Percentiles rank a stretch among this genome's conserved stretches.
phyloP scores from a whole-genome alignment of 2,888 invertebrate species.

The Heliconius charithonia region DNA sequence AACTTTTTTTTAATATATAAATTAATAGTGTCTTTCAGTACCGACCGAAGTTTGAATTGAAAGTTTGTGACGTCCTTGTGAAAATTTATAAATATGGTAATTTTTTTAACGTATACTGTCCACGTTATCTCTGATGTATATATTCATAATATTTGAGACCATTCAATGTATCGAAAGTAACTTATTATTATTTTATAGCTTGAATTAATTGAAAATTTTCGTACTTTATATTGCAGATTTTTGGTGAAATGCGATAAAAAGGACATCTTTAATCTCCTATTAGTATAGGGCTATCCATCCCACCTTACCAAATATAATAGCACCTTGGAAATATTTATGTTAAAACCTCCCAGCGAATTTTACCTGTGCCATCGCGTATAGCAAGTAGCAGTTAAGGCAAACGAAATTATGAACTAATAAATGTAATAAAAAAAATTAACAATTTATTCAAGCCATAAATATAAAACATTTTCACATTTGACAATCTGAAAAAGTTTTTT shows the following conservation, averaged over 20 bases:
- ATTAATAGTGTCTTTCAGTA: too few relatives aligned
- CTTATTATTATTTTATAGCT: slow-evolving; percentile 7
- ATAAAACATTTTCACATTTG: background rate
- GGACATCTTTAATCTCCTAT: too few relatives aligned
- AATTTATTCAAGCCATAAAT: background rate
- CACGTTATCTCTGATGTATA: background rate
- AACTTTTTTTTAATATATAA: too few relatives aligned
- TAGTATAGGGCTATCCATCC: too few relatives aligned
- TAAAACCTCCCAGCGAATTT: too few relatives aligned
- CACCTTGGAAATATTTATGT: too few relatives aligned
- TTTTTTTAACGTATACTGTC: too few relatives aligned
- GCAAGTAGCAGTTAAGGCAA: too few relatives aligned
- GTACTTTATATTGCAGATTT: background rate
- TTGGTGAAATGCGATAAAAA: background rate
- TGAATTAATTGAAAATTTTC: slow-evolving; percentile 6
- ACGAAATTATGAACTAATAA: too few relatives aligned
- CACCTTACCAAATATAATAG: too few relatives aligned
- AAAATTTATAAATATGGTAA: background rate
- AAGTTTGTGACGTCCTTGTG: background rate
- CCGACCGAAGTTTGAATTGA: too few relatives aligned
- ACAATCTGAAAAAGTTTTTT: background rate
- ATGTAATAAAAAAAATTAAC: background rate
- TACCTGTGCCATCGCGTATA: too few relatives aligned
- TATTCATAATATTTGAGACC: background rate
- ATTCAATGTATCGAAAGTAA: background rate